Conservation (phyloP, 2,113 vertebrate species). For the Calonectris borealis region DNA sequence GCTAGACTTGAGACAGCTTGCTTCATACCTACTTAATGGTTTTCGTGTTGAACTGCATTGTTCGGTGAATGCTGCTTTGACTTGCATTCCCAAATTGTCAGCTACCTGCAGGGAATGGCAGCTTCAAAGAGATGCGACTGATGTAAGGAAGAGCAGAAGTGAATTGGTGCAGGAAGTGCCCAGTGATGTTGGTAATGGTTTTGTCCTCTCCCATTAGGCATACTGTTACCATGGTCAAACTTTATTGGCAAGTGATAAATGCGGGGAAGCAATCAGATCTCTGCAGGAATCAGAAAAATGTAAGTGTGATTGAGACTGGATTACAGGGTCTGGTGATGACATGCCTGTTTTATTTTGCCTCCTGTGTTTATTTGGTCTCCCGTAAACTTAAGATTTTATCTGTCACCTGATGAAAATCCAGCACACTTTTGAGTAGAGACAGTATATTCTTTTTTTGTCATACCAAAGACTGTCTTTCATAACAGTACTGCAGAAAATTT, state of each 20-base stretch:
- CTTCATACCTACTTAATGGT: not conserved
- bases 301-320: slow-evolving; percentile 66
- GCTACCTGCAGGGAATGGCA: not conserved
- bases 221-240: slow-evolving; percentile 96
- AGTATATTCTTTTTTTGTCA: not conserved
- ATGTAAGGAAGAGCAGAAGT: not conserved
- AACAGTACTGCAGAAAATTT: not conserved
- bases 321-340: not conserved
- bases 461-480: not conserved
- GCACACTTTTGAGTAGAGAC: not conserved
- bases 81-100: not conserved
- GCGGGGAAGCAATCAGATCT: slow-evolving; percentile 95
- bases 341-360: not conserved
- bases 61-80: not conserved
- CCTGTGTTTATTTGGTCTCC: not conserved
- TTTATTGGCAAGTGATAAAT: slow-evolving; percentile 90
- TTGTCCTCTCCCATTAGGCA: slow-evolving; percentile 74
- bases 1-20: not conserved
- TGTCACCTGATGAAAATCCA: not conserved
- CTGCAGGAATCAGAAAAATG: slow-evolving; percentile 96
- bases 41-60: not conserved
- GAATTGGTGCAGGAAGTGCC: not conserved
- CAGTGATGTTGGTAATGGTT: not conserved
- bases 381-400: not conserved
- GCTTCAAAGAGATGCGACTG: not conserved